Percentiles rank a stretch among this genome's conserved stretches.
These are phyloP conservation scores for Choloepus hoffmanni DNA, from an alignment of 2,113 vertebrate species.

Conservation along the genomic window DNA sequence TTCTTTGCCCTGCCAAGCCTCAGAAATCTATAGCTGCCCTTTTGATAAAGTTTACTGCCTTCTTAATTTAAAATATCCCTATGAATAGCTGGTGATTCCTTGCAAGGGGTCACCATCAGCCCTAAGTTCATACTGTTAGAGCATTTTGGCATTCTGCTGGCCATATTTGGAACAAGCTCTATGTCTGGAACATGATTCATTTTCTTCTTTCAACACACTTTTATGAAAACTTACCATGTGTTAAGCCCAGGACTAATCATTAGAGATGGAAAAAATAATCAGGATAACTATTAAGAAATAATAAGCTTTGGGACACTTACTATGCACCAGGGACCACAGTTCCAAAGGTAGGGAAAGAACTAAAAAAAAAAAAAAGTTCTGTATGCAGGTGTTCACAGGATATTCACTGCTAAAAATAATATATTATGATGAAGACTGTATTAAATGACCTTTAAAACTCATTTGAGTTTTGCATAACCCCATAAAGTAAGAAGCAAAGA, in stretches of 20 bases:
- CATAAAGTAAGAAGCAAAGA: background rate
- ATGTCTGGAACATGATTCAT: background rate
- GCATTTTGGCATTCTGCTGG: background rate
- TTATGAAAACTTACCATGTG: background rate
- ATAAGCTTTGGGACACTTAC: background rate
- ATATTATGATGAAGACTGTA: background rate
- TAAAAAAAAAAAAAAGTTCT: background rate
- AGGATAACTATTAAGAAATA: background rate
- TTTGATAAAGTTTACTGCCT: constrained; percentile 4
- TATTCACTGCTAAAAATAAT: background rate
- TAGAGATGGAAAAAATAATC: background rate
- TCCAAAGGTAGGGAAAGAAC: background rate
- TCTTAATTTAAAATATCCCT: constrained; percentile 60
- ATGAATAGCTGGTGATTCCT: constrained; percentile 12
- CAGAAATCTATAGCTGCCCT: background rate
- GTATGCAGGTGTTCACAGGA: background rate
- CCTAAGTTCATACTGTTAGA: background rate
- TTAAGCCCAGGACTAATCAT: background rate
- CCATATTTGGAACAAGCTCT: background rate
- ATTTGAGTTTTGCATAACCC: background rate
- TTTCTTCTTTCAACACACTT: background rate
- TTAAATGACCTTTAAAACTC: background rate
- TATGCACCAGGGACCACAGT: background rate
- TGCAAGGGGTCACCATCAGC: background rate
- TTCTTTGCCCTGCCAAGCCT: background rate